phyloP scores from a whole-genome alignment of 2,888 invertebrate genomes.

The Ischnus inquisitorius region DNA sequence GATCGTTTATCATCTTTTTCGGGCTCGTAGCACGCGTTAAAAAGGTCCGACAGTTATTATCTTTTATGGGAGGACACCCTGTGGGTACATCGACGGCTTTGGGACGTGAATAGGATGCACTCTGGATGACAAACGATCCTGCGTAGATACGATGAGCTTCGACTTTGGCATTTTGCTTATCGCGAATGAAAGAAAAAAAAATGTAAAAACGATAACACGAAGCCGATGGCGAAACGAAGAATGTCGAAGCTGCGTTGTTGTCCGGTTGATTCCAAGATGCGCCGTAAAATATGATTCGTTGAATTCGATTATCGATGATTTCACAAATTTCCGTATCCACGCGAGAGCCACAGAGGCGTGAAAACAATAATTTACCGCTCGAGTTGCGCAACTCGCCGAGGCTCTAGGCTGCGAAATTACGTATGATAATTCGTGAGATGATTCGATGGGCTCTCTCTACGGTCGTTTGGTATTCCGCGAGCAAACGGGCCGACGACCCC shows the following conservation, averaged over 20 bases:
- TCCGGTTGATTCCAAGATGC: not conserved
- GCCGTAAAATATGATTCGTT: constrained; percentile 12
- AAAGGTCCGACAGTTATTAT: constrained; percentile 67
- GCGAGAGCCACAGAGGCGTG: constrained; percentile 31
- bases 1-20: constrained; percentile 55
- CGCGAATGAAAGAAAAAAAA: constrained; percentile 22
- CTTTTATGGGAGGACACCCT: constrained; percentile 63
- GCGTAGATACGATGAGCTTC: constrained; percentile 14
- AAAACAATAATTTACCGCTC: constrained; percentile 45
- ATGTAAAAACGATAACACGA: not conserved
- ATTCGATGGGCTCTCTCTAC: constrained; percentile 14
- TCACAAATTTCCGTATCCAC: constrained; percentile 14
- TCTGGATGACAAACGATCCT: constrained; percentile 62
- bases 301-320: constrained; percentile 19
- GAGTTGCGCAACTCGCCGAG: constrained; percentile 37
- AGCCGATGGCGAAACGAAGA: not conserved
- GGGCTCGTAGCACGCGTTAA: constrained; percentile 31
- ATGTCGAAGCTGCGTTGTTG: not conserved
- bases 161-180: constrained; percentile 7
- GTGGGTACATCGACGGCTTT: constrained; percentile 55
- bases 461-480: not conserved
- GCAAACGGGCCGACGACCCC: not conserved
- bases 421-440: constrained; percentile 38
- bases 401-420: constrained; percentile 33
- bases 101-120: constrained; percentile 27